A percentile compares a stretch with the other conserved stretches of the same genome.
Conservation (phyloP, 1,140 invertebrate species). For the Aleiodes sp. region DNA sequence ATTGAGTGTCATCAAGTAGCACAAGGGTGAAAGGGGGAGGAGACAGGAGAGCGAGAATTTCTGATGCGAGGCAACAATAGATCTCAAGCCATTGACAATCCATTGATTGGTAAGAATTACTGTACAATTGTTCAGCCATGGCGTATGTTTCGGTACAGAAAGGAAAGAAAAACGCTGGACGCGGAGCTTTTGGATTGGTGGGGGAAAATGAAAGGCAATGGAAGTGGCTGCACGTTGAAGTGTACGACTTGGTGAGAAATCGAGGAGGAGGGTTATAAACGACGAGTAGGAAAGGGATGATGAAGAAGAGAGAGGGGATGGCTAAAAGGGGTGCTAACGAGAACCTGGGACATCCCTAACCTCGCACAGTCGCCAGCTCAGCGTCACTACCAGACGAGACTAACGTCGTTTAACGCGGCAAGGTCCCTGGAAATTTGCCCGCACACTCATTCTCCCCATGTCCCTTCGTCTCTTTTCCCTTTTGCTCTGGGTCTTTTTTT, state of each 20-base stretch:
- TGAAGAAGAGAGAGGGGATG: constrained; percentile 31
- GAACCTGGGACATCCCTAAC: constrained; percentile 48
- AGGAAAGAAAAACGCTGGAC: background rate
- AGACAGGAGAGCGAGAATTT: no score
- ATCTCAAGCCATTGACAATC: constrained; percentile 55
- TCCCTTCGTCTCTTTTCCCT: constrained; percentile 15
- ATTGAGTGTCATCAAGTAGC: background rate
- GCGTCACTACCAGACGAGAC: constrained; percentile 51
- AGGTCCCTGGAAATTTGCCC: constrained; percentile 36
- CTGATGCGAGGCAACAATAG: no score
- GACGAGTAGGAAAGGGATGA: constrained; percentile 7
- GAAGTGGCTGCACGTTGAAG: constrained; percentile 34
- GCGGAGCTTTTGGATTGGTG: background rate
- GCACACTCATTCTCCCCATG: background rate
- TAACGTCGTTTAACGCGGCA: constrained; percentile 51
- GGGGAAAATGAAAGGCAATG: constrained; percentile 32
- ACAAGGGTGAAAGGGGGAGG: no score
- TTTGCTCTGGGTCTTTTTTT: no score
- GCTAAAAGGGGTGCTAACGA: constrained; percentile 52
- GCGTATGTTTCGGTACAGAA: background rate
- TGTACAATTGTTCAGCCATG: constrained; percentile 56
- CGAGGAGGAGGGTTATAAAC: constrained; percentile 29
- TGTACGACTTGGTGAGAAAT: constrained; percentile 10
- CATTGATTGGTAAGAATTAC: constrained; percentile 63
- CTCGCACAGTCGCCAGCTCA: constrained; percentile 42